Percentiles rank a stretch among this genome's conserved stretches.
Conservation (phyloP, 2,888 invertebrate species). For the Bursaphelenchus okinawaensis region DNA sequence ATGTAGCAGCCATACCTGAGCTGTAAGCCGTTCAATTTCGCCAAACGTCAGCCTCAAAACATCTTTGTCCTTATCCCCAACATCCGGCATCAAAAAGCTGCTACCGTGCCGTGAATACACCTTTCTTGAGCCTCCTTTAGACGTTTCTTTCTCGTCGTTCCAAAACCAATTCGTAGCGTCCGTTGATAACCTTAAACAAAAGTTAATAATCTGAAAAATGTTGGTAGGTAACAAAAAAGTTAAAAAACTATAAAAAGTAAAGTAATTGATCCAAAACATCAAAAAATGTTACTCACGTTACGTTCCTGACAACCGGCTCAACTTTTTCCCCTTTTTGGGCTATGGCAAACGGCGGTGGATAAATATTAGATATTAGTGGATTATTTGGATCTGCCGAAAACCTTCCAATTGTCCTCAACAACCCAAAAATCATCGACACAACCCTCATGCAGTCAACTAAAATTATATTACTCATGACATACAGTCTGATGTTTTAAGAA, state of each 20-base stretch:
- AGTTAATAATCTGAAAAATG: too few relatives aligned
- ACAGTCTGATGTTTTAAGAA: neutral
- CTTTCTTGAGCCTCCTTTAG: constrained; percentile 10
- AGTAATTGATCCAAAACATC: neutral
- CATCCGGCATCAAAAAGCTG: constrained; percentile 29
- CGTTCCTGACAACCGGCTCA: neutral
- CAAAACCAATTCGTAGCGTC: constrained; percentile 41
- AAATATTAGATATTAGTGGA: constrained; percentile 76
- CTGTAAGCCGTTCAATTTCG: constrained; percentile 21
- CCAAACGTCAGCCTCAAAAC: constrained; percentile 22
- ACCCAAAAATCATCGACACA: constrained; percentile 69
- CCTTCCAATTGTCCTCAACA: constrained; percentile 84
- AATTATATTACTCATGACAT: neutral
- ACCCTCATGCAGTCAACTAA: constrained; percentile 42
- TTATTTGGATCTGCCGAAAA: constrained; percentile 68
- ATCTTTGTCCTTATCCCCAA: neutral
- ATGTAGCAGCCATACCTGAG: constrained; percentile 17
- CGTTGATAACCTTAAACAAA: constrained; percentile 27
- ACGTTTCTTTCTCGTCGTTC: constrained; percentile 23
- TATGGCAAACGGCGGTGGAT: constrained; percentile 67
- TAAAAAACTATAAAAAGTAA: too few relatives aligned
- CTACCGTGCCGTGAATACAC: constrained; percentile 38
- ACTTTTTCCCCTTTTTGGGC: neutral
- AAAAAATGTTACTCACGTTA: neutral
- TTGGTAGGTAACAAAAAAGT: too few relatives aligned